Evolutionary conservation across 2,797 vertebrate species (phyloP), one percentile per base, ranked within the genome.

Genomic region (Argyrosomus regius): DNA sequence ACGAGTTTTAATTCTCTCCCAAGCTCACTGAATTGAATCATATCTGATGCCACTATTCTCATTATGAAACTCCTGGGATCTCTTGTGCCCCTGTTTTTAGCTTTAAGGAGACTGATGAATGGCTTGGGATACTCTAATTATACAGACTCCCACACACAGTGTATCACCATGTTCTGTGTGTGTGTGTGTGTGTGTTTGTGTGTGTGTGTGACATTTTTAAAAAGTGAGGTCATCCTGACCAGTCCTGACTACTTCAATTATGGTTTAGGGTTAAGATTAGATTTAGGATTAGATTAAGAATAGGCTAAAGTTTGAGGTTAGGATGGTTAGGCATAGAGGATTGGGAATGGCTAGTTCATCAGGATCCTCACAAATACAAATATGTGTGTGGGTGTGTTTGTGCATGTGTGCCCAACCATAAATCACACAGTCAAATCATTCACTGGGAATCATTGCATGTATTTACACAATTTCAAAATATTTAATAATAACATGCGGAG

Each of bases 121-220:
- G 72, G 77, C 83, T 83, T 82, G 82, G 72, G 76, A 82, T 80
- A 45, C 53, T 63, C 78, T 85, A 88, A 82, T 83, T 83, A 87
- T 87, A 87, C 65, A 74, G 46, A 72, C 65, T 75, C 61, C 58
- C 39, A 48, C 81, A 69, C 52, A 72, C 39, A 73, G 28, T 57
- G 49, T 61, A 35, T 73, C 48, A 52, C 24, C 11, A 52, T 46
- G 49, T 48, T 64, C 66, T 18, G 31, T 6, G 58, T 18, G 17
- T 58, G 31, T 61, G 46, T 46, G n/a, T 46, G 45, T 71, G 67
- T 60, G 45, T 75, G 75, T n/a, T n/a, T n/a, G n/a, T n/a, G n/a
- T n/a, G 24, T 66, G 45, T 71, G 67, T 60, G 45, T 75, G 75
- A 39, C 16, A 45, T 72, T 71, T 86, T 68, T 61, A 0, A 46